These are phyloP conservation scores for Passer domesticus DNA, from an alignment of 2,113 vertebrate species.

Conservation along the genomic window DNA sequence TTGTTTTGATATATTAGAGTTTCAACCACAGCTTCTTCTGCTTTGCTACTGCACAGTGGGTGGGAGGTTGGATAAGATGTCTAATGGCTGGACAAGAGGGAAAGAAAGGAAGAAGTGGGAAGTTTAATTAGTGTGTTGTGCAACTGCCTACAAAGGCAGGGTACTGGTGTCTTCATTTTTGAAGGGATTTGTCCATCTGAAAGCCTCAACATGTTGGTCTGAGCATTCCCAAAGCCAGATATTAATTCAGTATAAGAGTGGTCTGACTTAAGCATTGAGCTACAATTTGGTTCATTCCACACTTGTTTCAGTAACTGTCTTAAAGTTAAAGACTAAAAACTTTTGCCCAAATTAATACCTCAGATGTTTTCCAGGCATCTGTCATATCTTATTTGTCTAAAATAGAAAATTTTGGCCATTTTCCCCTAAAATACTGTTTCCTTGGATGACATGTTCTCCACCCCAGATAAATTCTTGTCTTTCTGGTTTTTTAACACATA, in stretches of 20 bases:
- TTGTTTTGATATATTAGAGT: not conserved
- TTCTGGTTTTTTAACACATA: not conserved
- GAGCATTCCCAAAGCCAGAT: not conserved
- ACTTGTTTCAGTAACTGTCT: not conserved
- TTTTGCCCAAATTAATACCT: not conserved
- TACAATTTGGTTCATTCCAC: not conserved
- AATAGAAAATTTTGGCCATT: not conserved
- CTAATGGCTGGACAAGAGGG: not conserved
- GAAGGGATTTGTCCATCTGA: not conserved
- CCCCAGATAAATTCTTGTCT: not conserved
- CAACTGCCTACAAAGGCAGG: not conserved
- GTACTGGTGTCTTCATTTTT: not conserved
- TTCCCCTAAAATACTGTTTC: not conserved
- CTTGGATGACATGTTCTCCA: not conserved
- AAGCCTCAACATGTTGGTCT: rapidly evolving
- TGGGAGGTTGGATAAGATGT: not conserved
- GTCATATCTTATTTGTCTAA: not conserved
- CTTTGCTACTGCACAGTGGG: not conserved
- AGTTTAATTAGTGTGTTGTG: not conserved
- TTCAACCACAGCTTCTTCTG: not conserved
- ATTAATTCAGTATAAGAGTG: not conserved
- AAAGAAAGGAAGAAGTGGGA: not conserved
- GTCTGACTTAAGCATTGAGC: not conserved
- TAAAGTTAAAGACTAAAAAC: not conserved
- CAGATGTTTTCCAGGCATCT: not conserved